phyloP scores from a whole-genome alignment of 2,888 invertebrate genomes.

The Hypomecis atomaria region DNA sequence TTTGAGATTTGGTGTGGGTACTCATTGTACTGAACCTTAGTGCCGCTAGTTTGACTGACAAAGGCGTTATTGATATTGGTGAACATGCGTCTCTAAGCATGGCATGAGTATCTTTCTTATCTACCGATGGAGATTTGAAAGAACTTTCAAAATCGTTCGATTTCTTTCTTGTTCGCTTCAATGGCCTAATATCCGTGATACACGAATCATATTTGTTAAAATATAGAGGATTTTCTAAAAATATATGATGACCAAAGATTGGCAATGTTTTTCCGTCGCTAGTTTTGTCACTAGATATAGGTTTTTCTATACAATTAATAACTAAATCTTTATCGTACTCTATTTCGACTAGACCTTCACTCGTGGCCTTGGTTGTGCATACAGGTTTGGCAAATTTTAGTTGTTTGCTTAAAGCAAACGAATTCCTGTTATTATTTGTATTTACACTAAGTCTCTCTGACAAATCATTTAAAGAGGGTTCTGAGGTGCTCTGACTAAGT shows the following conservation, averaged over 20 bases:
- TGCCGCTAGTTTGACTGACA: constrained; percentile 85
- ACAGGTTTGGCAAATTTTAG: constrained; percentile 56
- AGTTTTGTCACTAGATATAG: constrained; percentile 54
- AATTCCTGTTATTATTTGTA: constrained; percentile 61
- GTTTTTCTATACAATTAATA: constrained; percentile 74
- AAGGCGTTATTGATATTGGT: constrained; percentile 83
- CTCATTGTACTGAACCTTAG: constrained; percentile 83
- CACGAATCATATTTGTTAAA: constrained; percentile 73
- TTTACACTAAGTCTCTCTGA: constrained; percentile 69
- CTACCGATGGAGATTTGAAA: constrained; percentile 75
- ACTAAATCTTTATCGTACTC: constrained; percentile 82
- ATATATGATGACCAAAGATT: constrained; percentile 78
- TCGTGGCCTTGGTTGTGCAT: constrained; percentile 74
- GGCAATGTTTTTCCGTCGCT: constrained; percentile 76
- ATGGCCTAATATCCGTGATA: constrained; percentile 66
- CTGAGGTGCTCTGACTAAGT: constrained; percentile 73
- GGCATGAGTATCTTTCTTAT: constrained; percentile 73
- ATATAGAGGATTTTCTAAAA: constrained; percentile 80
- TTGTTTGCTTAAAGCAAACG: constrained; percentile 56
- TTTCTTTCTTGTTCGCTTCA: constrained; percentile 78
- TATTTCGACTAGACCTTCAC: constrained; percentile 83
- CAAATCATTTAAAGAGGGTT: constrained; percentile 72
- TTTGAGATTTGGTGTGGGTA: constrained; percentile 69
- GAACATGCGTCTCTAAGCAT: constrained; percentile 77
- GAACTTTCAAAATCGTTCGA: constrained; percentile 78